Base-by-base conservation (phyloP, 2,888 invertebrate species). In the Latheticus oryzae region DNA sequence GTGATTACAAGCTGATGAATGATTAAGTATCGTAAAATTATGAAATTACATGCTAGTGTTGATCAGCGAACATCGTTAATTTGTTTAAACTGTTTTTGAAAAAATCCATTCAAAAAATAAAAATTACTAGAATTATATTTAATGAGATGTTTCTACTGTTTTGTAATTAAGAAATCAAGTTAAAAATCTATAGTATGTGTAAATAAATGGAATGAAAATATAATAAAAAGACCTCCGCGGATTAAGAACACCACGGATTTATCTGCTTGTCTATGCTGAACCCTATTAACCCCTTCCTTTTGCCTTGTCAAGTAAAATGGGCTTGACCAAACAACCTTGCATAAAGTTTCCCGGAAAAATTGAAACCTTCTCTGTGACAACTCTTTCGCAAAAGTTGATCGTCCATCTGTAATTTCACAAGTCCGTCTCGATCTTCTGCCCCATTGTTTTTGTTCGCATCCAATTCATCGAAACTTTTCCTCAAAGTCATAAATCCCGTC, bases 371-470 rank as follows among this genome's bases (percentile, higher is more conserved):
- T n/a, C n/a, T n/a, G n/a, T n/a, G n/a, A n/a, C n/a, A n/a, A n/a
- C n/a, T n/a, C n/a, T n/a, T n/a, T n/a, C n/a, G n/a, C n/a, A 16
- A 12, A 5, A 3, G 11, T 30, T 12, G 11, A n/a, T n/a, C n/a
- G 38, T 4, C 21, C 37, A 24, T 51, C 21, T 5, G 40, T 64
- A 69, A 70, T 70, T 67, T 62, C 67, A 62, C 67, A 67, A 68
- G 68, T 68, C 63, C 47, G 56, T 66, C 65, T 70, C 70, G 65
- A 71, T 71, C 70, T 72, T 67, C 69, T 64, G 61, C 68, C 62
- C 67, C 72, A 71, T 67, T 70, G 72, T 72, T 72, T 71, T 70
- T 70, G 69, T 63, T 65, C 63, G 62, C 64, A 64, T 62, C 58
- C 60, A 45, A 55, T 60, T 50, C 62, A 59, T 67, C 64, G 61